Evolutionary conservation across 35 echinoderm and acorn worm species (phyloP).

Genomic region (Apostichopus californicus): DNA sequence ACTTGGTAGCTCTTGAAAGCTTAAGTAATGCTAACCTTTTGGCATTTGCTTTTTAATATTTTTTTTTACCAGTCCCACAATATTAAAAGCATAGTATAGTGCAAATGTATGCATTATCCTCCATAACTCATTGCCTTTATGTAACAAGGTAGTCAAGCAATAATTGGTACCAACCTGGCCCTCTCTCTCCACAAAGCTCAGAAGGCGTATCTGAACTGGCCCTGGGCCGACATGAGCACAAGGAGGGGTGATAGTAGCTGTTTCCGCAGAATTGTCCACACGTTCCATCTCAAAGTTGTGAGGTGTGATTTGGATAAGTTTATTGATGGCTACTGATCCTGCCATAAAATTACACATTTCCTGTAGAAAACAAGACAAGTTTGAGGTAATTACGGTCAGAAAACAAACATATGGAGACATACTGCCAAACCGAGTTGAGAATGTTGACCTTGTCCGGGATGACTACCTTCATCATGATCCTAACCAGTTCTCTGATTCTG

Average conservation of each 20-base stretch:
- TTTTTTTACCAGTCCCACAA: too few relatives aligned
- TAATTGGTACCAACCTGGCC: slow-evolving; percentile 70
- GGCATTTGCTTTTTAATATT: too few relatives aligned
- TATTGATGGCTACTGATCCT: slow-evolving; percentile 88
- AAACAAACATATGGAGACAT: too few relatives aligned
- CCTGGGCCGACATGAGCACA: slow-evolving; percentile 92
- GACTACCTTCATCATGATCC: too few relatives aligned
- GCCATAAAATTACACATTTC: slow-evolving; percentile 97
- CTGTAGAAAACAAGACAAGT: slow-evolving; percentile 50
- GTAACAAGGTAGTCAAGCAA: neutral
- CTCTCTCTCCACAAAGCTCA: slow-evolving; percentile 86
- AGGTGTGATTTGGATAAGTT: slow-evolving; percentile 94
- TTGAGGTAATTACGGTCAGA: neutral
- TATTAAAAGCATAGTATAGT: too few relatives aligned
- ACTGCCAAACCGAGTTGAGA: too few relatives aligned
- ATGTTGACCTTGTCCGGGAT: too few relatives aligned
- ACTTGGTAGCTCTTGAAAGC: too few relatives aligned
- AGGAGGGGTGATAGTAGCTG: slow-evolving; percentile 85
- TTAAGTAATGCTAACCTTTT: too few relatives aligned
- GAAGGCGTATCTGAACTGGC: slow-evolving; percentile 77
- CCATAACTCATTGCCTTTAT: too few relatives aligned
- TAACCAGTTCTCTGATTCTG: too few relatives aligned
- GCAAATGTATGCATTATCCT: too few relatives aligned
- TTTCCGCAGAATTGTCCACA: slow-evolving; percentile 63
- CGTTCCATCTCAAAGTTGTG: slow-evolving; percentile 93